Conservation (phyloP, 1,140 invertebrate species). For the Tetragnatha versicolor region DNA sequence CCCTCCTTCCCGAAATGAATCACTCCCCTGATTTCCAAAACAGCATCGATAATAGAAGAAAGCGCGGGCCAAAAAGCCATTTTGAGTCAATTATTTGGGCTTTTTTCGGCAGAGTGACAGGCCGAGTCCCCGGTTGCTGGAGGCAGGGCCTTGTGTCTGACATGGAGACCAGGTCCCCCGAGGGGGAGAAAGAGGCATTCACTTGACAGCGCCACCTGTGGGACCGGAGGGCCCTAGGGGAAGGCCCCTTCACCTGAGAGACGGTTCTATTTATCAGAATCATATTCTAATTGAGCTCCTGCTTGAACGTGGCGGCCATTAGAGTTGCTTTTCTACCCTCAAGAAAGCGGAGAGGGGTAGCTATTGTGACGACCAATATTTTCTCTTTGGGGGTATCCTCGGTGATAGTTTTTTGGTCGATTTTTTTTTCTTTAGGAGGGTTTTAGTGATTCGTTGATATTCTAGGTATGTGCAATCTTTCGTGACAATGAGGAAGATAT, state of each 20-base stretch:
- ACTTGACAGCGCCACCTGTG: conserved; percentile 51
- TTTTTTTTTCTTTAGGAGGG: too few species aligned
- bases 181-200: conserved; percentile 17
- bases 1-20: too few species aligned
- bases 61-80: conserved; percentile 24
- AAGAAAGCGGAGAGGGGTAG: too few species aligned
- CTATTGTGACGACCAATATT: too few species aligned
- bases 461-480: too few species aligned
- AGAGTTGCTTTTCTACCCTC: too few species aligned
- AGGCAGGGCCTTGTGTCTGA: conserved; percentile 39
- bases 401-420: too few species aligned
- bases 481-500: too few species aligned
- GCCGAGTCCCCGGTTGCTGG: background rate
- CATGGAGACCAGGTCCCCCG: conserved; percentile 33
- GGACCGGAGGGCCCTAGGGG: conserved; percentile 27
- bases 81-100: conserved; percentile 36
- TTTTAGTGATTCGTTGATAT: too few species aligned
- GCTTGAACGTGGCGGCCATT: too few species aligned
- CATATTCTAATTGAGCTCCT: too few species aligned
- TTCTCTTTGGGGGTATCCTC: too few species aligned
- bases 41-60: background rate
- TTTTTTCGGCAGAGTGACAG: background rate
- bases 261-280: conserved; percentile 37
- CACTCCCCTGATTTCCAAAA: conserved; percentile 14
- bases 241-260: conserved; percentile 6